These are phyloP conservation scores for Myiagra hebetior DNA, from an alignment of 2,113 vertebrate genomes.

Conservation along the genomic window DNA sequence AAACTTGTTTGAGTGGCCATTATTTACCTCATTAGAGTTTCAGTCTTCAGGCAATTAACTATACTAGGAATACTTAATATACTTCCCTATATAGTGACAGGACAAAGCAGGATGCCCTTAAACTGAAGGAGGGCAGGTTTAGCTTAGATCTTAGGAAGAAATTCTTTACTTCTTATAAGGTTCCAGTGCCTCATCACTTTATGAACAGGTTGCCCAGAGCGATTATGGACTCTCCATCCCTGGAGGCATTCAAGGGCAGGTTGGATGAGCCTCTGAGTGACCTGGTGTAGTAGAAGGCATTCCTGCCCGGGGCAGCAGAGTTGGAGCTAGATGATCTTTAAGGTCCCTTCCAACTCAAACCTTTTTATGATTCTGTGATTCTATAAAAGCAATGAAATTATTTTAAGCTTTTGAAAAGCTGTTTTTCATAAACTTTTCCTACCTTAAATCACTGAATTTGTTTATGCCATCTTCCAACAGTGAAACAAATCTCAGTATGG, in stretches of 20 bases:
- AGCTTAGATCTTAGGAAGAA: not conserved
- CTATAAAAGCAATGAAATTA: not conserved
- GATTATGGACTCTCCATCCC: not conserved
- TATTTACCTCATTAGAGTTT: not conserved
- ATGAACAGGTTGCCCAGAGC: not conserved
- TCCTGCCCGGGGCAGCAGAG: not conserved
- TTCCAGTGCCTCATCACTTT: not conserved
- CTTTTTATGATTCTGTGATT: not conserved
- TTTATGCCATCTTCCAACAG: not conserved
- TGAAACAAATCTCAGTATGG: not conserved
- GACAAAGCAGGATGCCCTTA: not conserved
- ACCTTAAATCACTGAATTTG: not conserved
- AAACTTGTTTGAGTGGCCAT: not conserved
- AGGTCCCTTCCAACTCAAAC: not conserved
- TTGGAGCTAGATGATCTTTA: not conserved
- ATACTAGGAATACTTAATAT: not conserved
- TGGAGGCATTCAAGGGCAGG: not conserved
- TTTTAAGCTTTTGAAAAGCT: not conserved
- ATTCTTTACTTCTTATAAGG: not conserved
- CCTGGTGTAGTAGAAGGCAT: not conserved
- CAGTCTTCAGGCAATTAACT: not conserved
- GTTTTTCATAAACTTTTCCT: not conserved
- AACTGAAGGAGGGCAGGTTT: not conserved
- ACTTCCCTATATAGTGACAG: not conserved
- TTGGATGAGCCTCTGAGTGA: not conserved